phyloP scores from a whole-genome alignment of 2,797 vertebrate species.

The Acridotheres tristis region DNA sequence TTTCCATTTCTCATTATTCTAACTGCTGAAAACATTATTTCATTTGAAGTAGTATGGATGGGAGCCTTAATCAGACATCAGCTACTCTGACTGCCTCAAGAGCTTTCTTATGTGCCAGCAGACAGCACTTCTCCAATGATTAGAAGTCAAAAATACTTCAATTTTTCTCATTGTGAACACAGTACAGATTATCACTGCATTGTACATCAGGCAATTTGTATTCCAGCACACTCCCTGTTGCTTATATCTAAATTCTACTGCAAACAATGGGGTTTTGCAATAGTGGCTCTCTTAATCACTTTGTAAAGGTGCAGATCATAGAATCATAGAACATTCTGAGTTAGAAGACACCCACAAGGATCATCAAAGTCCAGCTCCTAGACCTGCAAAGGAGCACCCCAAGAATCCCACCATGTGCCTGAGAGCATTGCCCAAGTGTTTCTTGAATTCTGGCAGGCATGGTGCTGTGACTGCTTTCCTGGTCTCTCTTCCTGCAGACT shows the following conservation, averaged over 20 bases:
- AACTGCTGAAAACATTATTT: background rate
- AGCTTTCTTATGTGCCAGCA: background rate
- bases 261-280: background rate
- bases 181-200: background rate
- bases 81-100: background rate
- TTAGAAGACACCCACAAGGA: background rate
- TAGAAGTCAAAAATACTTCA: background rate
- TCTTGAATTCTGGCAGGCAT: background rate
- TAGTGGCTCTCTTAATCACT: background rate
- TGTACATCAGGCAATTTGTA: background rate
- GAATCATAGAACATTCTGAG: background rate
- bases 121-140: background rate
- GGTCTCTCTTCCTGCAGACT: background rate
- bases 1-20: background rate
- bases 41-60: background rate
- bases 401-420: background rate
- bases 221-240: background rate
- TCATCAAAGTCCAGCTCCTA: background rate
- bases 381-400: background rate
- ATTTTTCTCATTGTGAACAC: background rate
- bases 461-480: background rate
- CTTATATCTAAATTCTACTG: background rate
- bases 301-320: background rate
- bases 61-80: background rate
- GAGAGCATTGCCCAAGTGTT: background rate